Evolutionary conservation across 2,797 vertebrate genomes (phyloP), one percentile per base, ranked within the genome.

Genomic region (Pyrocephalus nanus): DNA sequence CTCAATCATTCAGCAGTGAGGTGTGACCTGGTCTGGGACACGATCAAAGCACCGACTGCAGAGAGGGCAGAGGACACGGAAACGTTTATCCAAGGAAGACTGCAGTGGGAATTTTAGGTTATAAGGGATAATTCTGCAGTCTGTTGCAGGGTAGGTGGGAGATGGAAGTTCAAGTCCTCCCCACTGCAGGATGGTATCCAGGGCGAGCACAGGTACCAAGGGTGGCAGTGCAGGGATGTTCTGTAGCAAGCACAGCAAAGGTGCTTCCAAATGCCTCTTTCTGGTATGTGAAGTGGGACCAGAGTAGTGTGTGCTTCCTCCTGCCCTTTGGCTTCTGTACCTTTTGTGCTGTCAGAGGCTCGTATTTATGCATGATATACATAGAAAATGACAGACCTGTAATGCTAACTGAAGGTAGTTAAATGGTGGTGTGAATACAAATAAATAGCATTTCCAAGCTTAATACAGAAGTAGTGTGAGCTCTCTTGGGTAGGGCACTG

Each of bases 191-290:
- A 0, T 1, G 6, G 38, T 47, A 32, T 18, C 38, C 78, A 26
- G 70, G 21, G 36, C 21, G 32, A 32, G 50, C 45, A 10, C 12
- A 17, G 57, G 11, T 7, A 3, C 4, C 1, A 0, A 3, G 21
- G 74, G 23, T 8, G n/a, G 23, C 58, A 11, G 42, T 0, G 7
- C 43, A 67, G 70, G 18, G 20, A 22, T 27, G 4, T 25, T 3
- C 25, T 0, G 0, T 6, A 6, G 16, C 0, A 6, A 74, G 22
- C 14, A 0, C 14, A 42, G 20, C 15, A 29, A 17, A 43, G n/a
- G 4, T n/a, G 43, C 25, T 43, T 19, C 73, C 38, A 12, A 12
- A 57, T 25, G 23, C 23, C 42, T 61, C 22, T 40, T 71, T 19
- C 66, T 30, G 30, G 8, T 11, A 2, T 1, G 21, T 27, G 64